Evolutionary conservation across 2,113 vertebrate genomes (phyloP).

Genomic region (Pelobates fuscus): DNA sequence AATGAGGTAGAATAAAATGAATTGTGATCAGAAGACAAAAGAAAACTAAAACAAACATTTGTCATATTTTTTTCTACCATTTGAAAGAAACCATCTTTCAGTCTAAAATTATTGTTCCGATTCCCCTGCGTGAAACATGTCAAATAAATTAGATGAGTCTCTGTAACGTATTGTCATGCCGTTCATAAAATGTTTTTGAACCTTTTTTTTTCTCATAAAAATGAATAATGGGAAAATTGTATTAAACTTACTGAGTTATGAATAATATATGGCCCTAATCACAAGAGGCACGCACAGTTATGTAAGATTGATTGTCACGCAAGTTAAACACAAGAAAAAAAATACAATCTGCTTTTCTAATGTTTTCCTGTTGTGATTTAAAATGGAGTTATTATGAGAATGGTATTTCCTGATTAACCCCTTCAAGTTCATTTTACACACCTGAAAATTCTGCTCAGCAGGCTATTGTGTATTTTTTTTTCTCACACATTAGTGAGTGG

Average conservation of each 20-base stretch:
- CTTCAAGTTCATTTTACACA: not conserved
- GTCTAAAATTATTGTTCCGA: not conserved
- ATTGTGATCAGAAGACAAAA: not conserved
- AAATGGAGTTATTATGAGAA: slow-evolving; percentile 15
- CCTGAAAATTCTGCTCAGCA: too few relatives aligned
- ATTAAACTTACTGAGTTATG: slow-evolving; percentile 51
- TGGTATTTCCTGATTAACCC: slow-evolving; percentile 16
- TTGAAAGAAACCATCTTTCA: not conserved
- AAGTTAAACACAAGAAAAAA: slow-evolving; percentile 35
- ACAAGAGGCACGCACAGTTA: slow-evolving; percentile 42
- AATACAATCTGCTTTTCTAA: slow-evolving; percentile 43
- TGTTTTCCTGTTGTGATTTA: slow-evolving; percentile 30
- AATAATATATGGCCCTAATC: slow-evolving; percentile 51
- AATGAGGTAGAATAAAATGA: too few relatives aligned
- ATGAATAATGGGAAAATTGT: slow-evolving; percentile 50
- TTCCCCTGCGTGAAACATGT: slow-evolving; percentile 4
- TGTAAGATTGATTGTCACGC: slow-evolving; percentile 47
- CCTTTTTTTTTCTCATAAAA: slow-evolving; percentile 35
- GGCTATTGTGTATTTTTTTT: too few relatives aligned
- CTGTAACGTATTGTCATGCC: slow-evolving; percentile 33
- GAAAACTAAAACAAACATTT: not conserved
- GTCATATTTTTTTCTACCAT: not conserved
- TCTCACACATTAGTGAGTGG: too few relatives aligned
- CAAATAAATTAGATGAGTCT: slow-evolving; percentile 25
- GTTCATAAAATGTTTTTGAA: slow-evolving; percentile 35